Evolutionary conservation across 2,888 invertebrate species (phyloP).

Genomic region (Cephus spinipes): DNA sequence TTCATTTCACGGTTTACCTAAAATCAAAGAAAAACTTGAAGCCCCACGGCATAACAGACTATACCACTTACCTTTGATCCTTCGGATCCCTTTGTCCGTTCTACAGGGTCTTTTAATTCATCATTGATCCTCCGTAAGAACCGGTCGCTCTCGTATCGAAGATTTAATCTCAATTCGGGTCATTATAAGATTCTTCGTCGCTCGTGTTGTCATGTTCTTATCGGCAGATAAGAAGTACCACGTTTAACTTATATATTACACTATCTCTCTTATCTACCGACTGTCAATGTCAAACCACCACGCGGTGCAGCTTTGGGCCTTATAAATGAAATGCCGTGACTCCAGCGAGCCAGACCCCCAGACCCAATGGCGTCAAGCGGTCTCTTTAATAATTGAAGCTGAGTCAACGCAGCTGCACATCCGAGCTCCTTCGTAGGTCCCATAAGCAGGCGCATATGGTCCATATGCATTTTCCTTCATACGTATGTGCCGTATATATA

Average conservation of each 20-base stretch:
- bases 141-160: not conserved
- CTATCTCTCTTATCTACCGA: not conserved
- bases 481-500: constrained; percentile 13
- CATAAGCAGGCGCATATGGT: not conserved
- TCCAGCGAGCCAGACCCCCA: constrained; percentile 17
- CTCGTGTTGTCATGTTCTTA: not conserved
- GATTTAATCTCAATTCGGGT: not conserved
- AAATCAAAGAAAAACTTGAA: not conserved
- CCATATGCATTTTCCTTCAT: not conserved
- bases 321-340: not conserved
- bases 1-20: not conserved
- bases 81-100: not conserved
- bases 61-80: not conserved
- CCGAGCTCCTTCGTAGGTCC: not conserved
- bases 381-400: constrained; percentile 40
- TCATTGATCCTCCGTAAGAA: too few relatives aligned
- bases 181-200: too few relatives aligned
- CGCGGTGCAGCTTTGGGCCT: not conserved
- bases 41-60: not conserved
- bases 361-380: constrained; percentile 35
- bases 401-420: constrained; percentile 33
- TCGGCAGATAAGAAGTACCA: not conserved
- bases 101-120: not conserved
- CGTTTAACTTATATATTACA: not conserved
- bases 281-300: not conserved